Percentiles rank a stretch among this genome's conserved stretches.
Evolutionary conservation across 2,113 vertebrate genomes (phyloP).

Genomic region (Cisticola juncidis): DNA sequence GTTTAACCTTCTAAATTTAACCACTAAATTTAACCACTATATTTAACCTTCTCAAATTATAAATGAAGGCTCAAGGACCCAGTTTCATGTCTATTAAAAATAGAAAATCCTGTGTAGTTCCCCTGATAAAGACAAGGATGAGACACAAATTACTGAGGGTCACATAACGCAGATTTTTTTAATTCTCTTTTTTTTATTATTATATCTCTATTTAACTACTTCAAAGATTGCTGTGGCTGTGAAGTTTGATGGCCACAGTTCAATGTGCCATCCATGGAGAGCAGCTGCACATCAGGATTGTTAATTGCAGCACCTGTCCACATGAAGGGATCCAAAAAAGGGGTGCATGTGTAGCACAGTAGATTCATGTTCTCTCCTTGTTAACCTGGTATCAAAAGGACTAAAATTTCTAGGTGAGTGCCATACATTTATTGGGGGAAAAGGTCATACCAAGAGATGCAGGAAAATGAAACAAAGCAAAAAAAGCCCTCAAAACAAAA

Average conservation of each 20-base stretch:
- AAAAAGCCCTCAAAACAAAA: background rate
- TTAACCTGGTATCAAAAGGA: background rate
- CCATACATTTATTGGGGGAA: background rate
- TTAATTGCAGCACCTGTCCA: background rate
- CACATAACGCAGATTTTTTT: background rate
- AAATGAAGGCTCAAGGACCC: background rate
- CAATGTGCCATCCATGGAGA: background rate
- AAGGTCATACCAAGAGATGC: background rate
- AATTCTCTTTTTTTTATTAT: background rate
- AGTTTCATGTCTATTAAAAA: background rate
- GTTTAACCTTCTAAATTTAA: background rate
- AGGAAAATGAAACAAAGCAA: background rate
- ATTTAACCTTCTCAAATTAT: slow-evolving; percentile 17
- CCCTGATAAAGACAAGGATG: background rate
- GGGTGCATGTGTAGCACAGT: background rate
- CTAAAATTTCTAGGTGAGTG: background rate
- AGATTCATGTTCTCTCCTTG: background rate
- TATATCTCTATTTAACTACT: background rate
- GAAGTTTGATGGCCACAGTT: background rate
- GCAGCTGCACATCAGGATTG: background rate
- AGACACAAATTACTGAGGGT: background rate
- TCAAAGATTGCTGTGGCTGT: background rate
- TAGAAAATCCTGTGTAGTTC: background rate
- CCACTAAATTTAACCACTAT: background rate
- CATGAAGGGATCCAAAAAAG: background rate